Evolutionary conservation across 1,140 invertebrate species (phyloP).

Genomic region (Procambarus virginalis): DNA sequence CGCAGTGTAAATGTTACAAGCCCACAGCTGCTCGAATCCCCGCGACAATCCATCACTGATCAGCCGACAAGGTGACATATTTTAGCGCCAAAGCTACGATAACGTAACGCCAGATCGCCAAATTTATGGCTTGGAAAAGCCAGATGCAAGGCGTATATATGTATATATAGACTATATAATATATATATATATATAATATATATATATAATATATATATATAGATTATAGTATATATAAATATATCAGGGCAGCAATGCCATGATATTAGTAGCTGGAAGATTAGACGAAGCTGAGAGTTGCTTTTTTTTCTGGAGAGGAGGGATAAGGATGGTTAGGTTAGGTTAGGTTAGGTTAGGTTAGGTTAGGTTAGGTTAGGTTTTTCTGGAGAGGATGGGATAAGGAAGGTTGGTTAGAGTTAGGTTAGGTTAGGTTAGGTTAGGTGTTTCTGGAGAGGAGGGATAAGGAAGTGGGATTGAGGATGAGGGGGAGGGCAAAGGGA

Average conservation of each 20-base stretch:
- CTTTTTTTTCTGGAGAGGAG: background rate
- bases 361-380: too few species aligned
- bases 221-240: background rate
- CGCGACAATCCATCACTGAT: background rate
- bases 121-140: conserved; percentile 2
- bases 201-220: too few species aligned
- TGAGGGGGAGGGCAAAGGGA: background rate
- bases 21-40: background rate
- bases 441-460: background rate
- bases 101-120: background rate
- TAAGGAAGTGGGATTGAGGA: too few species aligned
- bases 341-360: too few species aligned
- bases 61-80: background rate
- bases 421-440: too few species aligned
- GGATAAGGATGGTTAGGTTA: too few species aligned
- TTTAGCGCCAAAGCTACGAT: background rate
- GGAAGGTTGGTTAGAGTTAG: too few species aligned
- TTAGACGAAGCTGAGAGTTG: background rate
- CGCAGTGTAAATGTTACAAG: background rate
- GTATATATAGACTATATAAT: too few species aligned
- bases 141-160: background rate
- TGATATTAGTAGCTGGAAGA: background rate
- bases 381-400: too few species aligned
- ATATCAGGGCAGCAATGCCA: background rate
- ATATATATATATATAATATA: too few species aligned